phyloP scores from a whole-genome alignment of 23 tunicate genomes.

The Trididemnum clinides region DNA sequence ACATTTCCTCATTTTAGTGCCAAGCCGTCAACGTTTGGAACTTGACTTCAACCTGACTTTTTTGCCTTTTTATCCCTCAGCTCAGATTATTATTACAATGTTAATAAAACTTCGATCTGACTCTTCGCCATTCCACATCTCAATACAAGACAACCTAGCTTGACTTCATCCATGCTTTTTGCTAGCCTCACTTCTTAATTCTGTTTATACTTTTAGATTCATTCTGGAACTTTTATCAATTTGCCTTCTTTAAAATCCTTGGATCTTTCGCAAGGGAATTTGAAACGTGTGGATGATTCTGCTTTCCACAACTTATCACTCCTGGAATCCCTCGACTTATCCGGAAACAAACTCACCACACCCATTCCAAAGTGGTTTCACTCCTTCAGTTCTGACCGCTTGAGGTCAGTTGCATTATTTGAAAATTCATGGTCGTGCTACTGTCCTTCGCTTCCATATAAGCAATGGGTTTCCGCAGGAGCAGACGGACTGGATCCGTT shows the following conservation, averaged over 20 bases:
- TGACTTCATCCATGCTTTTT: too few species aligned
- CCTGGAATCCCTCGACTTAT: background rate
- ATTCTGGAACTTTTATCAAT: background rate
- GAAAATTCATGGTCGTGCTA: background rate
- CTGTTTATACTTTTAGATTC: background rate
- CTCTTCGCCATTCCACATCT: too few species aligned
- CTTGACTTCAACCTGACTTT: too few species aligned
- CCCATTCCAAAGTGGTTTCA: background rate
- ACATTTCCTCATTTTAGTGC: too few species aligned
- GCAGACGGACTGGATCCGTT: background rate
- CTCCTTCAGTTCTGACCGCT: background rate
- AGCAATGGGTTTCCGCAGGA: background rate
- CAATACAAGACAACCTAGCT: too few species aligned
- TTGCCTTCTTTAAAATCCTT: background rate
- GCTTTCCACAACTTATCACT: background rate
- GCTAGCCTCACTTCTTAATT: too few species aligned
- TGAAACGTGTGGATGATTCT: background rate
- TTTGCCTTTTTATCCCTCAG: too few species aligned
- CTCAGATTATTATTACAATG: too few species aligned
- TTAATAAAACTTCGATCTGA: too few species aligned
- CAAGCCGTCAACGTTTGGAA: too few species aligned
- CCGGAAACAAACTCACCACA: background rate
- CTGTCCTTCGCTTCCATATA: background rate
- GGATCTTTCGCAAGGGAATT: background rate
- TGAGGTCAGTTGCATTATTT: background rate